Evolutionary conservation across 2,797 vertebrate species (phyloP), one percentile per base, ranked within the genome.

Genomic region (Catharus ustulatus): DNA sequence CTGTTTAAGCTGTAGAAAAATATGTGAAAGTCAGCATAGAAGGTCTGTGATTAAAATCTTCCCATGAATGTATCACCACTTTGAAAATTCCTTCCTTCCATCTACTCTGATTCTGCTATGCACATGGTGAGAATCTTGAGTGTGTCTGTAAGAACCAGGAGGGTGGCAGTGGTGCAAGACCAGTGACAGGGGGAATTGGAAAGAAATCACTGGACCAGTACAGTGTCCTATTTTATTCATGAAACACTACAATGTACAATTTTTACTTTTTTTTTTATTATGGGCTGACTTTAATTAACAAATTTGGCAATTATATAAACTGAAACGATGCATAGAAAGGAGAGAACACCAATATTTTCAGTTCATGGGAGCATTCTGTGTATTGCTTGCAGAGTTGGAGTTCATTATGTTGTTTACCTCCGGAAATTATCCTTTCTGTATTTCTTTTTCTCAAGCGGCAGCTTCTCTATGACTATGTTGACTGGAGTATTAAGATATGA

Each of bases 401-500:
- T 29, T 89, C 26, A 52, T 92, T 76, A 57, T 59, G 18, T 69
- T 92, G 27, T 90, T 87, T 93, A 81, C 57, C 54, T 89, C 87
- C 76, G 67, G 84, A 93, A 90, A 63, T 72, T 23, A 54, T 69
- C 36, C 46, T 69, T 81, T 89, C 75, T 79, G 15, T n/a, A 12
- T 69, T 76, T 26, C 34, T 68, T 92, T 92, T 89, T 54, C 86
- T 94, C 87, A 36, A 32, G 81, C 0, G 8, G 46, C 84, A 79
- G 30, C 49, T 82, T 87, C 86, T 90, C 69, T 42, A 3, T 81
- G 57, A 63, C 81, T 87, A 15, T 29, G 36, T 91, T 89, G 84
- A 90, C 84, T 79, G 51, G 67, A 80, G 78, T 84, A 75, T 87
- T 94, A 91, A 90, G 91, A 94, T 95, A 91, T 45, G 84, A 87